Percentiles rank a stretch among this genome's conserved stretches.
phyloP scores from a whole-genome alignment of 53 echinoderm and acorn worm species.

The Stichopus horrens region DNA sequence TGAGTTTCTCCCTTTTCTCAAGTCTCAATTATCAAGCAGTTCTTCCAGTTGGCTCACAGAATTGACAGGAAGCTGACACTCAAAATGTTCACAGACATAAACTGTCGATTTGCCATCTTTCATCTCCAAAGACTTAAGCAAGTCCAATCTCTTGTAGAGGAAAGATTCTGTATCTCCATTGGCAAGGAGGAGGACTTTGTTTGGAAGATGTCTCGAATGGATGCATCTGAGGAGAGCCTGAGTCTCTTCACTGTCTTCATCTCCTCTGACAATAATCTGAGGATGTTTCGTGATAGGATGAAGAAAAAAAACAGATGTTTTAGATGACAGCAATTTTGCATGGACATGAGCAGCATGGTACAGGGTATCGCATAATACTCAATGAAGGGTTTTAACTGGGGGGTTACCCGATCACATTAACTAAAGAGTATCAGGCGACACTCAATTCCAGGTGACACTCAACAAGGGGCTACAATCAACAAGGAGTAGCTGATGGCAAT shows the following conservation, averaged over 20 bases:
- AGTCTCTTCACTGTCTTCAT: slow-evolving; percentile 62
- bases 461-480: too few relatives aligned
- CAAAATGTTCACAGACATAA: slow-evolving; percentile 91
- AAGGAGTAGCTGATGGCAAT: too few relatives aligned
- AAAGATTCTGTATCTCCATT: slow-evolving; percentile 70
- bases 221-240: slow-evolving; percentile 68
- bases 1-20: too few relatives aligned
- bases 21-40: slow-evolving; percentile 46
- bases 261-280: slow-evolving; percentile 90
- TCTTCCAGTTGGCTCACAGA: slow-evolving; percentile 62
- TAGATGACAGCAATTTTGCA: too few relatives aligned
- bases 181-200: slow-evolving; percentile 84
- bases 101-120: slow-evolving; percentile 86
- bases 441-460: too few relatives aligned
- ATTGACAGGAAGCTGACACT: slow-evolving; percentile 87
- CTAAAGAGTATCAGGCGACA: too few relatives aligned
- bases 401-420: too few relatives aligned
- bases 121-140: slow-evolving; percentile 71
- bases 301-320: background rate
- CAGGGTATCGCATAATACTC: too few relatives aligned
- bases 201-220: slow-evolving; percentile 78
- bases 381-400: too few relatives aligned
- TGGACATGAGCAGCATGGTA: too few relatives aligned
- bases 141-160: slow-evolving; percentile 67
- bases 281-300: background rate